phyloP scores from a whole-genome alignment of 2,888 invertebrate genomes.

The Escarpia spicata region DNA sequence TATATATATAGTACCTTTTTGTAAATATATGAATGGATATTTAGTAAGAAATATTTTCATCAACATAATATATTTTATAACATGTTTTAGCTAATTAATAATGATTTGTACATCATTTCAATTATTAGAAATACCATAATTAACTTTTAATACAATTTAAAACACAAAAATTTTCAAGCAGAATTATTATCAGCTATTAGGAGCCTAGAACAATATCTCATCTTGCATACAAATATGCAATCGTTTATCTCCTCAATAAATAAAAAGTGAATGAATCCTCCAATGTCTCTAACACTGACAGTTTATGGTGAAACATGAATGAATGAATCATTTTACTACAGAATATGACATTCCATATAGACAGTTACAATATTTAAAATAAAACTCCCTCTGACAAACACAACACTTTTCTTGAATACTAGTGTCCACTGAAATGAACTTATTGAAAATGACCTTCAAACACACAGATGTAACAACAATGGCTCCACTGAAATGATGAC shows the following conservation, averaged over 20 bases:
- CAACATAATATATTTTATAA: background rate
- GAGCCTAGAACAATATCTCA: too few relatives aligned
- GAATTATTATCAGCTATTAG: background rate
- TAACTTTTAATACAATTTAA: background rate
- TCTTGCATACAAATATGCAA: background rate
- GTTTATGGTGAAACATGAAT: background rate
- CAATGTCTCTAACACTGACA: background rate
- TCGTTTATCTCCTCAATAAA: background rate
- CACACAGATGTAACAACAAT: background rate
- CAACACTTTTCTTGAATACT: background rate
- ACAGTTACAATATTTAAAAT: too few relatives aligned
- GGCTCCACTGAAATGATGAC: background rate
- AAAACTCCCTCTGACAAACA: background rate
- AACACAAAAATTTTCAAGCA: background rate
- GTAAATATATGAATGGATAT: background rate
- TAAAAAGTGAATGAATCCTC: background rate
- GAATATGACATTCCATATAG: too few relatives aligned
- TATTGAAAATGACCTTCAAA: background rate
- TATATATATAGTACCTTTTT: background rate
- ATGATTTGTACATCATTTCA: too few relatives aligned
- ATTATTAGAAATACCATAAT: background rate
- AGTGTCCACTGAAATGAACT: background rate
- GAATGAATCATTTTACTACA: too few relatives aligned
- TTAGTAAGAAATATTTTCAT: background rate
- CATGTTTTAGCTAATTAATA: background rate